Conservation (phyloP, 2,797 vertebrate species). For the Ambastaia sidthimunki region DNA sequence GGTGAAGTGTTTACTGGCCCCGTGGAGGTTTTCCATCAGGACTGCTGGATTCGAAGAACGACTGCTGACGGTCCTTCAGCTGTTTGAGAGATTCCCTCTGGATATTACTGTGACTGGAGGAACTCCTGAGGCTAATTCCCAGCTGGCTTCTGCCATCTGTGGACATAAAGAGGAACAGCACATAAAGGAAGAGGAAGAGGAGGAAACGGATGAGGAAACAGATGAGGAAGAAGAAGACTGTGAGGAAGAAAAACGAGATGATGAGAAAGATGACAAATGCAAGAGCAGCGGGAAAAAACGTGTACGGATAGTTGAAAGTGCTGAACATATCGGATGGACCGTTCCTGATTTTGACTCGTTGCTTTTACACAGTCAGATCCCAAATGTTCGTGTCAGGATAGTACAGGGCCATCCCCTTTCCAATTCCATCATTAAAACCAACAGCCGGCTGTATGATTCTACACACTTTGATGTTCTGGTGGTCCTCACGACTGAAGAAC, state of each 20-base stretch:
- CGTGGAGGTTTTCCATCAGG: slow-evolving; percentile 56
- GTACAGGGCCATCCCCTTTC: slow-evolving; percentile 30
- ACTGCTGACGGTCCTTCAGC: slow-evolving; percentile 49
- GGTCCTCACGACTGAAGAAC: slow-evolving; percentile 57
- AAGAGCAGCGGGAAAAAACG: background rate
- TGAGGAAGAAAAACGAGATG: background rate
- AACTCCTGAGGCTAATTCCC: slow-evolving; percentile 47
- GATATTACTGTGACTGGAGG: slow-evolving; percentile 63
- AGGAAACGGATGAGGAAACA: slow-evolving; percentile 21
- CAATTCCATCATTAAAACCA: slow-evolving; percentile 13
- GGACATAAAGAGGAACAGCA: background rate
- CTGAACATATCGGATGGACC: background rate
- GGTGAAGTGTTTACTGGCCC: slow-evolving; percentile 51
- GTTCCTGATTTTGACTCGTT: slow-evolving; percentile 23
- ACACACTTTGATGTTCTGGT: slow-evolving; percentile 54
- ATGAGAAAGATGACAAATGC: slow-evolving; percentile 17
- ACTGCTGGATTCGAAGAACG: slow-evolving; percentile 50
- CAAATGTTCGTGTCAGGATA: slow-evolving; percentile 55
- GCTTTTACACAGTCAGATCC: slow-evolving; percentile 46
- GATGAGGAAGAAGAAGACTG: background rate
- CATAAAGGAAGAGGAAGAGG: slow-evolving; percentile 7
- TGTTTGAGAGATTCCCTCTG: slow-evolving; percentile 58
- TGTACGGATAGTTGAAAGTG: background rate
- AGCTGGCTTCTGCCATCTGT: slow-evolving; percentile 48
- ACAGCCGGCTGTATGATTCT: slow-evolving; percentile 1